Base-by-base conservation (phyloP, 2,888 invertebrate genomes). In the Malacosoma neustria region DNA sequence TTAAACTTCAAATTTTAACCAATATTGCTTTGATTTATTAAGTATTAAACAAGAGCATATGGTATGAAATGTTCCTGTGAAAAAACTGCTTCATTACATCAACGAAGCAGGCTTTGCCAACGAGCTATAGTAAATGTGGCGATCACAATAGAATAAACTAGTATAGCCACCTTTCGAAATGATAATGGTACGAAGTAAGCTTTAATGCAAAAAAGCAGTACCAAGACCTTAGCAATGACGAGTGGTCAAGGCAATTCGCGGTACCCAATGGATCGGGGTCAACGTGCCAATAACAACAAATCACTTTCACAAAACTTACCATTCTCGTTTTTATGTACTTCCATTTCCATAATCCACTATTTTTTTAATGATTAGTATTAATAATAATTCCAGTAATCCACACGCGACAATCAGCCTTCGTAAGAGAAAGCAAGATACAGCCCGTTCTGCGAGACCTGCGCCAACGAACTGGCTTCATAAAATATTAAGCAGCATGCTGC, bases 281-380 rank as follows among this genome's bases (percentile, higher is more conserved):
- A 22, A 22, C 22, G 9, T 3, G 9, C 22, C 7, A 7, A 9
- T 22, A 7, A 3, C n/a, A n/a, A n/a, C n/a, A n/a, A n/a, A n/a
- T n/a, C 9, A 4, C 5, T 22, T 22, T 22, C 22, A 22, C 9
- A 22, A 22, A 22, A 22, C 22, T 22, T 22, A 22, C 22, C 22
- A 22, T 22, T 22, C 22, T 22, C 43, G 46, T 48, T 46, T 46
- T 45, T 36, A 29, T 35, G 12, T 11, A 29, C 12, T 11, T 29
- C 22, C 22, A 14, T 32, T 13, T 9, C 13, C 11, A 13, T 32
- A 32, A 30, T 35, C 32, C 13, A 38, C 14, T 30, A 9, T 14
- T 30, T 5, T 46, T 43, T 44, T 45, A 56, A 56, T 55, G 37
- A 22, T 22, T 7, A 22, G 9, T 22, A 22, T 2, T 7, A 5